Evolutionary conservation across 2,797 vertebrate genomes (phyloP).

Genomic region (Serranus cabrilla): DNA sequence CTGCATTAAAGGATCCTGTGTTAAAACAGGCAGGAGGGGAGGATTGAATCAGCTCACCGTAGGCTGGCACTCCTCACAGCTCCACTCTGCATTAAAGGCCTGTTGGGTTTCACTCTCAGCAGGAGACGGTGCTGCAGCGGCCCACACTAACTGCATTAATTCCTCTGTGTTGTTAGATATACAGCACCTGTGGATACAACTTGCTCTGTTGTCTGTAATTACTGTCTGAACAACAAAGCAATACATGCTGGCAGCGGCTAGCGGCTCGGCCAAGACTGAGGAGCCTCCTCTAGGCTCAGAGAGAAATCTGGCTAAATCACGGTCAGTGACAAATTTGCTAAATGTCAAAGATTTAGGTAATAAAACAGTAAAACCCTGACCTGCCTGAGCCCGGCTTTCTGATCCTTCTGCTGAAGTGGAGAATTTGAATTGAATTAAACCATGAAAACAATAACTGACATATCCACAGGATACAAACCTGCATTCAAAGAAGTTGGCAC

Average conservation of each 20-base stretch:
- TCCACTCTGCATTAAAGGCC: conserved; percentile 91
- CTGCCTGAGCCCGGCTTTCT: neutral
- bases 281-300: conserved; percentile 20
- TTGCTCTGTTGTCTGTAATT: conserved; percentile 74
- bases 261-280: conserved; percentile 31
- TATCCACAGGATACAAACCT: neutral
- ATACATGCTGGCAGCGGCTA: conserved; percentile 47
- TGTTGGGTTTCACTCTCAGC: conserved; percentile 91
- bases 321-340: neutral
- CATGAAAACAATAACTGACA: neutral
- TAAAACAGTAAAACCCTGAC: neutral
- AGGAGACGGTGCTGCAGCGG: conserved; percentile 85
- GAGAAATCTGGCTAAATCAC: conserved; percentile 13
- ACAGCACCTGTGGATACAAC: conserved; percentile 83
- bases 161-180: conserved; percentile 81
- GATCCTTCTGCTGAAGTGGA: neutral
- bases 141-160: conserved; percentile 84
- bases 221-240: conserved; percentile 78
- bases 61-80: conserved; percentile 87
- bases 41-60: conserved; percentile 89
- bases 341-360: neutral
- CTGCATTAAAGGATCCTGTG: conserved; percentile 95
- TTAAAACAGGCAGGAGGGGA: conserved; percentile 90
- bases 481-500: neutral
- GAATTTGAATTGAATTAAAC: neutral